Conservation (phyloP, 1,140 invertebrate species). For the Mylabris phalerata region DNA sequence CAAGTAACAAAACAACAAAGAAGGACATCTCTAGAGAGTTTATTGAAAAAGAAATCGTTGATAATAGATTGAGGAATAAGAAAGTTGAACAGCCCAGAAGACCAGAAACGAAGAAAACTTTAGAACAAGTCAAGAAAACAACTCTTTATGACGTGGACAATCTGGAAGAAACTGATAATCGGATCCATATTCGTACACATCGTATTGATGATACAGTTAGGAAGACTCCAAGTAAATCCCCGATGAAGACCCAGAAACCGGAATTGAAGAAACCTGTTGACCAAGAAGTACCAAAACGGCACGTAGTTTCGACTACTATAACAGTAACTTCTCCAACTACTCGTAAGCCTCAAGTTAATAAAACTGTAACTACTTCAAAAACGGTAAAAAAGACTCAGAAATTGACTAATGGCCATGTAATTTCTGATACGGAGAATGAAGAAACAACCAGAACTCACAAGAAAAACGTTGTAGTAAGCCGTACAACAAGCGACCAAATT, state of each 20-base stretch:
- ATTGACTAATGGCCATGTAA: constrained; percentile 29
- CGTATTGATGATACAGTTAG: constrained; percentile 28
- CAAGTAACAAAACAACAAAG: constrained; percentile 25
- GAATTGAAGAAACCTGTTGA: constrained; percentile 9
- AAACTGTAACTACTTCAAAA: constrained; percentile 34
- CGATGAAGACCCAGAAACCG: constrained; percentile 5
- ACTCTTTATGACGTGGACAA: constrained; percentile 19
- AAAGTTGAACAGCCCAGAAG: constrained; percentile 10
- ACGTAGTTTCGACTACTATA: constrained; percentile 32
- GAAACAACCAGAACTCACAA: constrained; percentile 40
- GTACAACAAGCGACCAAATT: constrained; percentile 49
- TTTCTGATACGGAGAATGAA: constrained; percentile 30
- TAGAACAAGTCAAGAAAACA: constrained; percentile 10
- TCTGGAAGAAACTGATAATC: constrained; percentile 16
- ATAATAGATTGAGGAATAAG: neutral
- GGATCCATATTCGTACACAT: constrained; percentile 24
- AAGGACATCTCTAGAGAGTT: constrained; percentile 21
- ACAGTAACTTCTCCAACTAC: constrained; percentile 13
- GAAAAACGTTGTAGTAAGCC: constrained; percentile 38
- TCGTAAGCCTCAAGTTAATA: constrained; percentile 29
- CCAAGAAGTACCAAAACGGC: constrained; percentile 20
- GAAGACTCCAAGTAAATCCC: constrained; percentile 6
- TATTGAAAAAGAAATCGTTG: constrained; percentile 8
- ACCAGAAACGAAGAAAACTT: neutral
- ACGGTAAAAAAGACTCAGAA: constrained; percentile 36